Percentiles rank a stretch among this genome's conserved stretches.
These are phyloP conservation scores for Papilio machaon DNA, from an alignment of 1,140 invertebrate species.

Conservation along the genomic window DNA sequence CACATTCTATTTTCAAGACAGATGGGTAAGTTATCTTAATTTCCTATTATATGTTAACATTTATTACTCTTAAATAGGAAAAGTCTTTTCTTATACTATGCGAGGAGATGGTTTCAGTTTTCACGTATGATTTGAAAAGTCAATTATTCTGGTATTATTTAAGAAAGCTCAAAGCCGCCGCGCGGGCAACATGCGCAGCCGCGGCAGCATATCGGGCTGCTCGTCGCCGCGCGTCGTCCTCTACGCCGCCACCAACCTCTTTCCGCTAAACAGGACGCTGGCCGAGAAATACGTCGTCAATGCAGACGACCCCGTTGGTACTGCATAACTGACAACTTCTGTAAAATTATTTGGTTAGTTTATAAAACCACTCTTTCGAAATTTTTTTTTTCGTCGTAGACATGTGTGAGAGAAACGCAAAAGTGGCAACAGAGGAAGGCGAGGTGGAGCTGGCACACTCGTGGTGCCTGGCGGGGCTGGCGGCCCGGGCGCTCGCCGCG, in stretches of 20 bases:
- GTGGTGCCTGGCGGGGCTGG: slow-evolving; percentile 91
- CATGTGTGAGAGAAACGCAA: slow-evolving; percentile 92
- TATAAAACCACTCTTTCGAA: not conserved
- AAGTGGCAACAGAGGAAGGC: slow-evolving; percentile 87
- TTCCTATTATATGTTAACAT: not conserved
- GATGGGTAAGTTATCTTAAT: slow-evolving; percentile 74
- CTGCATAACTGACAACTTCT: slow-evolving; percentile 32
- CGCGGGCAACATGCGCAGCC: slow-evolving; percentile 74
- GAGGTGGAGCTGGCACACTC: slow-evolving; percentile 92
- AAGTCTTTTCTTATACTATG: not conserved
- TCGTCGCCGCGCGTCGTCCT: slow-evolving; percentile 81
- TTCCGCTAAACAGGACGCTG: slow-evolving; percentile 90
- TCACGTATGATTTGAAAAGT: slow-evolving; percentile 17
- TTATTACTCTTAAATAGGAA: not conserved
- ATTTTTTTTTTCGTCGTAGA: slow-evolving; percentile 47
- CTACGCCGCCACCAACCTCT: slow-evolving; percentile 90
- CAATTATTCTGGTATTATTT: slow-evolving; percentile 32
- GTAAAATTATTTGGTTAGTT: not conserved
- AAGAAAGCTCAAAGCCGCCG: slow-evolving; percentile 82
- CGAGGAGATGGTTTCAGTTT: not conserved
- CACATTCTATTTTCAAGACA: slow-evolving; percentile 92
- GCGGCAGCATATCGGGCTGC: slow-evolving; percentile 73
- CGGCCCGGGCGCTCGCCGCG: slow-evolving; percentile 83
- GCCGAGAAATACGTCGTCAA: slow-evolving; percentile 92
- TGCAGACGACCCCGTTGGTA: slow-evolving; percentile 80